Conservation (phyloP, 2,113 vertebrate genomes). For the Forbesichthys papilliferus region DNA sequence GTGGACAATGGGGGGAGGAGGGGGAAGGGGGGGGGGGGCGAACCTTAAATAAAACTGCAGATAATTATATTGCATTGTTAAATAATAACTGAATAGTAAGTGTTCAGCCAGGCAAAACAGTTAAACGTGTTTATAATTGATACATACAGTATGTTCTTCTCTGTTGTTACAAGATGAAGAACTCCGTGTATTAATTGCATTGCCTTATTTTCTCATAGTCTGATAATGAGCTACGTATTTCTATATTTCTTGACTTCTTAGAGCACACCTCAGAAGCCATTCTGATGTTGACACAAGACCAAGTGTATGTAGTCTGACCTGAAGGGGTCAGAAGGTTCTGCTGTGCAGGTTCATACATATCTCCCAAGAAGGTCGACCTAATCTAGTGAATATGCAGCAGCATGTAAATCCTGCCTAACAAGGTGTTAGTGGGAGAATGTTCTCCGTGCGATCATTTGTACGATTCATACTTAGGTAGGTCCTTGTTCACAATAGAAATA, state of each 20-base stretch:
- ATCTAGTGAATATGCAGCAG: not conserved
- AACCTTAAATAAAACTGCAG: slow-evolving; percentile 21
- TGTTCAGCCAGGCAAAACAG: too few relatives aligned
- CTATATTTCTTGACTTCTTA: not conserved
- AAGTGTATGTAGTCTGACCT: not conserved
- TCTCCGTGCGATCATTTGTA: slow-evolving; percentile 1
- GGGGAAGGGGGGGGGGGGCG: too few relatives aligned
- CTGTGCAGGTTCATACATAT: not conserved
- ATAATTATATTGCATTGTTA: too few relatives aligned
- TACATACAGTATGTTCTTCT: too few relatives aligned
- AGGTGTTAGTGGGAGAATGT: not conserved
- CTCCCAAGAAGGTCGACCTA: not conserved
- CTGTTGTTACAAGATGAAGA: too few relatives aligned
- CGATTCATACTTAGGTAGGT: not conserved
- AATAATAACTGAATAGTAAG: too few relatives aligned
- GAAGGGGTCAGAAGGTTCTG: not conserved
- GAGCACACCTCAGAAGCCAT: not conserved
- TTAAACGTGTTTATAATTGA: too few relatives aligned
- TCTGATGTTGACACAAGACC: not conserved
- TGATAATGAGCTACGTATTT: not conserved
- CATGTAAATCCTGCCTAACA: not conserved
- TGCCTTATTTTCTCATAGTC: not conserved
- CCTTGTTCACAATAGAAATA: slow-evolving; percentile 1
- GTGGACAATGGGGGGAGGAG: slow-evolving; percentile 50
- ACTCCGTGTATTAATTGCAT: too few relatives aligned